Evolutionary conservation across 2,113 vertebrate genomes (phyloP), one percentile per base, ranked within the genome.

Genomic region (Microcebus tavaratra): DNA sequence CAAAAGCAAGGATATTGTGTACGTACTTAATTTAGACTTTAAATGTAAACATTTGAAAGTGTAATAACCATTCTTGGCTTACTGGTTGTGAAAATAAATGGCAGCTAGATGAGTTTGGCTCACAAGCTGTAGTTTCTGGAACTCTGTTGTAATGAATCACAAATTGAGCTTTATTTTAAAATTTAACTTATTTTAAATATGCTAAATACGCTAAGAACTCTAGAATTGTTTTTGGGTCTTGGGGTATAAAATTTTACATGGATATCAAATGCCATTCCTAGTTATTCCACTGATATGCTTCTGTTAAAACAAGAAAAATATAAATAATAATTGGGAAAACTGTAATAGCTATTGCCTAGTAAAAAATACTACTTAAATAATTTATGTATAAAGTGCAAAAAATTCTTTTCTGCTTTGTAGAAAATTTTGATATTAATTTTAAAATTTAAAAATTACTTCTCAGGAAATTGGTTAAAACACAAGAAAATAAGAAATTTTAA

Each of bases 1-100:
- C 15, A 96, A 61, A 53, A 39, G 17, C 3, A 94, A 72, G 14
- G 15, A 72, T 88, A 29, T n/a, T 45, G 6, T 72, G 3, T 12
- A 55, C 27, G 6, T 29, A 88, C 34, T 61, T 86, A 90, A 45
- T 90, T 85, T 8, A 73, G 87, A 79, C n/a, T 95, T 83, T 90
- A 92, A 85, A 70, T 79, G 31, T 61, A 82, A 31, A 6, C 17
- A 90, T 70, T 96, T 90, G 48, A 59, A 95, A 95, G 72, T 59
- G 1, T 59, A 81, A 83, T 92, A 90, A 55, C 12, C 6, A 55
- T 67, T n/a, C 29, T 48, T 68, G 29, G 23, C n/a, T 75, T 45
- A n/a, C 11, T 61, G n/a, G 34, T 18, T 87, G 3, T 78, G 86
- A 80, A 95, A 83, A 90, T 75, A 65, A 92, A 95, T 84, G n/a